phyloP scores from a whole-genome alignment of 2,113 vertebrate species.

The Thomomys bottae region DNA sequence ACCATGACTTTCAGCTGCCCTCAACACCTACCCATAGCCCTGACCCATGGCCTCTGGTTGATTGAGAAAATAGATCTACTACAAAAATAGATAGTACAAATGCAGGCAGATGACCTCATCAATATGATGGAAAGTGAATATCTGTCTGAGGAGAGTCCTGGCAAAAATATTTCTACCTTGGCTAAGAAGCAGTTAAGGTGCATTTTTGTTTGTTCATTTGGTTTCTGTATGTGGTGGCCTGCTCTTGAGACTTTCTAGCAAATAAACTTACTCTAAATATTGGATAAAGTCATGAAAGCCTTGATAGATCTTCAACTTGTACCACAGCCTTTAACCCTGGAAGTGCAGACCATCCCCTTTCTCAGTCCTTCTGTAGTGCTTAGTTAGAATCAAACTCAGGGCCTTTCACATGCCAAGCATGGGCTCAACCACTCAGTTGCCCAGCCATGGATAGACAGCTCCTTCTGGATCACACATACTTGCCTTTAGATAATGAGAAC shows the following conservation, averaged over 20 bases:
- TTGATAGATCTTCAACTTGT: not conserved
- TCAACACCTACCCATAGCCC: too few species aligned
- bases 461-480: not conserved
- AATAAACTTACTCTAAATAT: not conserved
- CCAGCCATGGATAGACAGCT: not conserved
- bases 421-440: rapidly evolving
- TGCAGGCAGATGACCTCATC: not conserved
- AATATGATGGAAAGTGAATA: not conserved
- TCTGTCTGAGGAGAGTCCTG: not conserved
- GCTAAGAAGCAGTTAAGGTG: not conserved
- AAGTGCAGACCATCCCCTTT: not conserved
- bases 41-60: not conserved
- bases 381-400: not conserved
- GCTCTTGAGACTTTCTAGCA: not conserved
- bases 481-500: not conserved
- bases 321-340: not conserved
- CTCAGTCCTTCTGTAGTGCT: not conserved
- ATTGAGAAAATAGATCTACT: too few species aligned
- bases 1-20: too few species aligned
- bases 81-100: too few species aligned
- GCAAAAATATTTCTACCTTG: not conserved
- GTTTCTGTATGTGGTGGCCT: not conserved
- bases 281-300: not conserved
- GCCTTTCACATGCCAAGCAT: not conserved
- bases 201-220: not conserved